These are phyloP conservation scores for Cephus nigrinus DNA, from an alignment of 2,888 invertebrate species.

Conservation along the genomic window DNA sequence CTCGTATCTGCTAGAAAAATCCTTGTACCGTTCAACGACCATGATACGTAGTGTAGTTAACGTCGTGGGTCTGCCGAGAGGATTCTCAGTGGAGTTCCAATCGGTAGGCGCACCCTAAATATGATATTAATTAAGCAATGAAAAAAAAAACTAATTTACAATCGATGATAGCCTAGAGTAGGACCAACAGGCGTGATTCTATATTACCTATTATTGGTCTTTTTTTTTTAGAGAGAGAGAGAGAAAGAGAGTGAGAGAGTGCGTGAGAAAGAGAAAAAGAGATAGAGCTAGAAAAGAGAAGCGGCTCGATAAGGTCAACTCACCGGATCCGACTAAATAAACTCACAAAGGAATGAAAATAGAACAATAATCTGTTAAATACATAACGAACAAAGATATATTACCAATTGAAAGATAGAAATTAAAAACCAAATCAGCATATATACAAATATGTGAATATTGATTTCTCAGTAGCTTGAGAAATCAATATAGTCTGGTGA, in stretches of 20 bases:
- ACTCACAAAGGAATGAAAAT: too few relatives aligned
- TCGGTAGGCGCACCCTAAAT: slow-evolving; percentile 43
- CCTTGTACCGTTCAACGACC: too few relatives aligned
- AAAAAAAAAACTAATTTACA: slow-evolving; percentile 50
- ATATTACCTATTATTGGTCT: slow-evolving; percentile 21
- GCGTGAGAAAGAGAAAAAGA: background rate
- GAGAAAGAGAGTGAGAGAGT: slow-evolving; percentile 4
- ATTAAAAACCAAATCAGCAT: background rate
- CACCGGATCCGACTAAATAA: too few relatives aligned
- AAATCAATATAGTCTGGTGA: too few relatives aligned
- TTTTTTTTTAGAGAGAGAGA: slow-evolving; percentile 10
- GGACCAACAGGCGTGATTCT: slow-evolving; percentile 44
- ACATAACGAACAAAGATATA: slow-evolving; percentile 7
- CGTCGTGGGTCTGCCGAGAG: slow-evolving; percentile 39
- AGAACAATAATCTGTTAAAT: too few relatives aligned
- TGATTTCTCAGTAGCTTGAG: slow-evolving; percentile 21
- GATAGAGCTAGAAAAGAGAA: too few relatives aligned
- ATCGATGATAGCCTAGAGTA: slow-evolving; percentile 48
- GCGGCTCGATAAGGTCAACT: too few relatives aligned
- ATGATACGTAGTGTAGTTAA: slow-evolving; percentile 18
- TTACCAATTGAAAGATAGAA: too few relatives aligned
- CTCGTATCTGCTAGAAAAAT: too few relatives aligned
- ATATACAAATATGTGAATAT: slow-evolving; percentile 35
- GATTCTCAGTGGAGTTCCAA: slow-evolving; percentile 31
- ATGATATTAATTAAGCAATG: slow-evolving; percentile 54